Conservation (phyloP, 2,888 invertebrate genomes). For the Lamellibrachia columna region DNA sequence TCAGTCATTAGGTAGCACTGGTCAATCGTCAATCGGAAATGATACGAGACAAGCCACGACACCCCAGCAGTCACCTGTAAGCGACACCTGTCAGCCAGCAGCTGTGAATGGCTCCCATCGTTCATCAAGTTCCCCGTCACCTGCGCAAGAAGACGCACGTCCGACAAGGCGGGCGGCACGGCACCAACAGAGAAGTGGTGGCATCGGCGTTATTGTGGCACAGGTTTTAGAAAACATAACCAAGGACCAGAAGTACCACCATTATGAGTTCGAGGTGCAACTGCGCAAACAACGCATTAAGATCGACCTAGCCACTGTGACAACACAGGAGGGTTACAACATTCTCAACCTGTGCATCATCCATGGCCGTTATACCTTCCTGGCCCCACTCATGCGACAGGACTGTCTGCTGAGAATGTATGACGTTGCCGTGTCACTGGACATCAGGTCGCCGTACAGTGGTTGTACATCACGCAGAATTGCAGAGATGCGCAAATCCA, state of each 20-base stretch:
- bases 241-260: neutral
- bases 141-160: neutral
- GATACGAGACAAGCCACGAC: neutral
- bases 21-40: neutral
- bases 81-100: neutral
- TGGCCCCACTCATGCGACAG: neutral
- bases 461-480: neutral
- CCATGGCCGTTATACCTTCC: neutral
- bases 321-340: neutral
- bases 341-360: neutral
- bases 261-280: neutral
- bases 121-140: neutral
- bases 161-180: neutral
- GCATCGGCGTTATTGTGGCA: neutral
- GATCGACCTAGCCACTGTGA: neutral
- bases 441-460: neutral
- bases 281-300: neutral
- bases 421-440: neutral
- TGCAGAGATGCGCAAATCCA: neutral
- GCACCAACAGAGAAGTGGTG: neutral
- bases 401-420: neutral
- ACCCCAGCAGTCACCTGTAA: neutral
- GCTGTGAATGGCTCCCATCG: neutral
- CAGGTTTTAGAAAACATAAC: neutral
- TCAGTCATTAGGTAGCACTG: neutral